phyloP scores from a whole-genome alignment of 2,797 vertebrate genomes.

The Chelidonichthys spinosus region DNA sequence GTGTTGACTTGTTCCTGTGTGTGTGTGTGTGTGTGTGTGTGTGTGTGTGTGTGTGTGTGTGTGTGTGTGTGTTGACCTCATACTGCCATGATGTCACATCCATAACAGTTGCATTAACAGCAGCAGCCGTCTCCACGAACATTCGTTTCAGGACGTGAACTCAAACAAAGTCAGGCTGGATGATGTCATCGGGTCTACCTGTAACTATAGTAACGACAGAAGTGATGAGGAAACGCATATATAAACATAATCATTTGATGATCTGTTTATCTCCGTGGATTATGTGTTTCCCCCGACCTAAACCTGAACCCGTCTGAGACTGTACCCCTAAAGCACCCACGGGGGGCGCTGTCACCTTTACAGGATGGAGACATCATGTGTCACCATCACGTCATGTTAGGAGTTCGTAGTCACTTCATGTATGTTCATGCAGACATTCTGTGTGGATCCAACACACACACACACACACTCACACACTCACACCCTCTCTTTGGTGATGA shows the following conservation, averaged over 20 bases:
- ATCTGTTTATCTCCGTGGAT: too few relatives aligned
- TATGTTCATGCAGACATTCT: conserved; percentile 31
- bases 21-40: conserved; percentile 22
- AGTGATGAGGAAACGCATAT: not conserved
- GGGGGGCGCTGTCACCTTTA: too few relatives aligned
- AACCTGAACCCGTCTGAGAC: too few relatives aligned
- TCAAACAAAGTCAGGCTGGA: not conserved
- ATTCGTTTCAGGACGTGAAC: conserved; percentile 15
- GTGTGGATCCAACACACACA: conserved; percentile 68
- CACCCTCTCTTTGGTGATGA: conserved; percentile 26
- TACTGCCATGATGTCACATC: conserved; percentile 72
- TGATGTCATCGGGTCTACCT: not conserved
- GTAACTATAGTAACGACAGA: not conserved
- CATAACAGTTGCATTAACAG: conserved; percentile 61
- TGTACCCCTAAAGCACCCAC: too few relatives aligned
- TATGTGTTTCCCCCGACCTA: too few relatives aligned
- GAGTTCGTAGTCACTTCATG: too few relatives aligned
- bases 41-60: conserved; percentile 39
- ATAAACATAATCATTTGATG: not conserved
- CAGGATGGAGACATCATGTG: too few relatives aligned
- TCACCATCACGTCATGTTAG: too few relatives aligned
- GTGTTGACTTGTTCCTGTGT: conserved; percentile 65
- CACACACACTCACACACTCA: conserved; percentile 23
- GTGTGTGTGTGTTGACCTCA: conserved; percentile 64
- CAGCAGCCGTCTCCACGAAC: conserved; percentile 27